Evolutionary conservation across 2,113 vertebrate genomes (phyloP).

Genomic region (Ageneiosus marmoratus): DNA sequence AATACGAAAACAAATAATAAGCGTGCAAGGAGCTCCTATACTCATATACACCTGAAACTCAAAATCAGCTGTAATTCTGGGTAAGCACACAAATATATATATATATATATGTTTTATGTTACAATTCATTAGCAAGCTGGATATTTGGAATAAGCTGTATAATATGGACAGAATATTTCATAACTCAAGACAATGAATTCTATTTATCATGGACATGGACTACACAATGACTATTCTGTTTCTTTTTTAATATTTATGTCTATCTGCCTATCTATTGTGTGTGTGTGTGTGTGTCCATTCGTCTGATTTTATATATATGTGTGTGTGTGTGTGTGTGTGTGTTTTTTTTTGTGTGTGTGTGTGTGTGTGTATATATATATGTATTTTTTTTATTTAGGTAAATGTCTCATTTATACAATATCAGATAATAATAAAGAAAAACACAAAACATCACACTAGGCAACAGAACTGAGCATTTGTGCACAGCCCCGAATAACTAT

Average conservation of each 20-base stretch:
- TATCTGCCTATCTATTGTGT: constrained; percentile 64
- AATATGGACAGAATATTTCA: constrained; percentile 29
- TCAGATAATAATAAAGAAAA: constrained; percentile 55
- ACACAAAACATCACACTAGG: constrained; percentile 64
- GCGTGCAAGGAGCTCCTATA: background rate
- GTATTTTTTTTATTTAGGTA: constrained; percentile 64
- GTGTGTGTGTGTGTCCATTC: constrained; percentile 62
- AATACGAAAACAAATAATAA: background rate
- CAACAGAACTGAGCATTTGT: constrained; percentile 63
- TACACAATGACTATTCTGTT: constrained; percentile 18
- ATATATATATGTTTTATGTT: background rate
- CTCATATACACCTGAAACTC: background rate
- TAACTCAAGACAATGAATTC: constrained; percentile 36
- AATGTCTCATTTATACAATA: constrained; percentile 73
- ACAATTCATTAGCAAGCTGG: constrained; percentile 50
- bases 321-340: constrained; percentile 62
- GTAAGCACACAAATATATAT: background rate
- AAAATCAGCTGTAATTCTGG: background rate
- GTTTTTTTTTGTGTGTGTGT: constrained; percentile 61
- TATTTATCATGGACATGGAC: constrained; percentile 6
- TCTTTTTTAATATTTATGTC: constrained; percentile 49
- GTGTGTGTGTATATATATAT: constrained; percentile 45
- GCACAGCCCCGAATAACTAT: constrained; percentile 72
- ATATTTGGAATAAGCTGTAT: constrained; percentile 51
- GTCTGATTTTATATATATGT: constrained; percentile 63